Evolutionary conservation across 2,797 vertebrate genomes (phyloP).

Genomic region (Odontamblyopus lacepedii): DNA sequence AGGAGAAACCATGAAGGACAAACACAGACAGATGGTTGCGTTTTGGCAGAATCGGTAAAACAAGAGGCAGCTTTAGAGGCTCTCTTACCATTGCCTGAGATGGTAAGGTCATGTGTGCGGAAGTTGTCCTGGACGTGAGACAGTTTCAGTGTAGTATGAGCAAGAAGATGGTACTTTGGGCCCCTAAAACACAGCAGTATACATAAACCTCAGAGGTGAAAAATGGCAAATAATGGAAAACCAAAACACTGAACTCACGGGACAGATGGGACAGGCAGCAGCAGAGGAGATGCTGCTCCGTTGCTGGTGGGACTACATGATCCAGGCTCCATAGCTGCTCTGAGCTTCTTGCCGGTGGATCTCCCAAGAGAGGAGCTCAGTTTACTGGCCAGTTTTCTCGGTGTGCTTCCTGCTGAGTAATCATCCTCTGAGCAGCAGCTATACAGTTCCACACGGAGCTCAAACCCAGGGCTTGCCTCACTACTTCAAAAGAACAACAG

Average conservation of each 20-base stretch:
- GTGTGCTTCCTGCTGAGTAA: conserved; percentile 83
- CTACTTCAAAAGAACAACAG: conserved; percentile 63
- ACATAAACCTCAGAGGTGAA: not conserved
- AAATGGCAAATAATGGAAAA: not conserved
- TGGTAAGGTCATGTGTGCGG: conserved; percentile 90
- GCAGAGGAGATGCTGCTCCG: conserved; percentile 77
- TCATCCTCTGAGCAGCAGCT: conserved; percentile 90
- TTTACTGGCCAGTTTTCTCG: conserved; percentile 89
- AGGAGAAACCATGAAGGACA: conserved; percentile 20
- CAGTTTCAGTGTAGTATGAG: conserved; percentile 84
- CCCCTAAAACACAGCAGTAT: conserved; percentile 74
- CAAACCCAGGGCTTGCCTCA: conserved; percentile 85
- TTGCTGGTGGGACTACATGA: conserved; percentile 79
- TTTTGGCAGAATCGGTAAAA: conserved; percentile 36
- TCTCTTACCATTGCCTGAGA: conserved; percentile 85
- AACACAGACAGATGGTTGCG: conserved; percentile 51
- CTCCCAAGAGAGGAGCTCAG: conserved; percentile 92
- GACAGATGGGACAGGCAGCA: conserved; percentile 84
- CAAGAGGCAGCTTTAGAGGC: conserved; percentile 41
- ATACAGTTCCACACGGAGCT: conserved; percentile 89
- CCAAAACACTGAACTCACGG: conserved; percentile 75
- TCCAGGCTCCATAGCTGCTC: conserved; percentile 84
- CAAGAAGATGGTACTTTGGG: conserved; percentile 90
- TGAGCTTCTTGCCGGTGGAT: conserved; percentile 85
- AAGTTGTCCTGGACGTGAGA: conserved; percentile 89